Base-by-base conservation (phyloP, 2,113 vertebrate genomes). In the Percina caprodes region DNA sequence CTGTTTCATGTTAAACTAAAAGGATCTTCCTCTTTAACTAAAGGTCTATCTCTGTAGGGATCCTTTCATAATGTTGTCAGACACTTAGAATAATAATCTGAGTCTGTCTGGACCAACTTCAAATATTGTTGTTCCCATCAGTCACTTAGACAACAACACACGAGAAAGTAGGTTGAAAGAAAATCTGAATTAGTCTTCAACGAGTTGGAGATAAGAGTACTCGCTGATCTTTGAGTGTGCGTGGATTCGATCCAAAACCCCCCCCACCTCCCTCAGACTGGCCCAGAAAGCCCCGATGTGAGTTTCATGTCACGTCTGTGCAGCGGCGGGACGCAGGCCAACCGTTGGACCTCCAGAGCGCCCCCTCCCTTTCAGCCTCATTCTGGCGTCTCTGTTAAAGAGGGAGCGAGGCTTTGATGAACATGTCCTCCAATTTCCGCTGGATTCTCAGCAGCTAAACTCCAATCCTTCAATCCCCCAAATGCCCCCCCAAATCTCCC, bases 341-440 rank as follows among this genome's bases (percentile, higher is more conserved):
- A n/a, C n/a, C n/a, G n/a, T n/a, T n/a, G n/a, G n/a, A n/a, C 69
- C 88, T 83, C 67, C 72, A 74, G 75, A 79, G 82, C 82, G 62
- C 86, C 89, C 88, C 49, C 62, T 33, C 39, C 69, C 82, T 72
- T 84, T 90, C 81, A 87, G 82, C 74, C 81, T 90, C 86, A 88
- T 90, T 86, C 83, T 75, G 81, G 69, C 21, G 3, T 62, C 67
- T 66, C 80, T 60, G 61, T 90, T 87, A 67, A 30, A 5, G 33
- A 33, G 33, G 33, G 33, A 33, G 33, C 65, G 82, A 52, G 80
- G 82, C 88, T 91, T 92, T 93, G 79, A 93, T 86, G 73, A 90
- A 89, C 80, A 58, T 82, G 83, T 92, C 88, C 84, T 87, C 86
- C 86, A 83, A 91, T 83, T 93, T 92, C 90, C 92, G 87, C 82